Evolutionary conservation across 1,140 invertebrate genomes (phyloP).

Genomic region (Agrilus planipennis): DNA sequence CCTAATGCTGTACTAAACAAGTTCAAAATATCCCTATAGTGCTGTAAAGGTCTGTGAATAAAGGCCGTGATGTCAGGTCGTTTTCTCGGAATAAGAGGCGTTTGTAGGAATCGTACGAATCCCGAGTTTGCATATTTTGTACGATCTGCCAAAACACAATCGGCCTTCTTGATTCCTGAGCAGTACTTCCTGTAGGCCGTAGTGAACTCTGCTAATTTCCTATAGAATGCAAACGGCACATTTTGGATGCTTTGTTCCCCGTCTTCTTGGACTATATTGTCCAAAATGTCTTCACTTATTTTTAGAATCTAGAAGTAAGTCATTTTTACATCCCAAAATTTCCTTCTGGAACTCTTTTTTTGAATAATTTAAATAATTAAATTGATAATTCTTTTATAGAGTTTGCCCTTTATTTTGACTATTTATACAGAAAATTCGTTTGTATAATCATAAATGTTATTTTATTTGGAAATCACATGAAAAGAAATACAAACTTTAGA

Average conservation of each 20-base stretch:
- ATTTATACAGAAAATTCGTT: too few relatives aligned
- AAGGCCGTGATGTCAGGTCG: constrained; percentile 71
- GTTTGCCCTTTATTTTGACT: too few relatives aligned
- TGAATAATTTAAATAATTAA: too few relatives aligned
- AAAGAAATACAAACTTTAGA: too few relatives aligned
- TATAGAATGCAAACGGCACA: constrained; percentile 55
- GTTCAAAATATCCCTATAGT: constrained; percentile 51
- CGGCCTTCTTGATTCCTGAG: constrained; percentile 67
- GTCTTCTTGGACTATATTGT: constrained; percentile 60
- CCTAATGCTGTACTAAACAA: constrained; percentile 38
- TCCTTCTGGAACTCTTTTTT: too few relatives aligned
- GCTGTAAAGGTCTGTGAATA: constrained; percentile 67
- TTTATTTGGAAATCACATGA: too few relatives aligned
- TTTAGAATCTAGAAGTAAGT: constrained; percentile 48
- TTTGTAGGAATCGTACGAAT: constrained; percentile 50
- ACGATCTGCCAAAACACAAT: constrained; percentile 59
- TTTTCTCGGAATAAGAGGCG: constrained; percentile 62
- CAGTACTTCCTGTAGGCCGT: constrained; percentile 68
- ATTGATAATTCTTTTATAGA: too few relatives aligned
- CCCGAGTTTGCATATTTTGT: constrained; percentile 36
- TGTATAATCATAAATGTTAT: too few relatives aligned
- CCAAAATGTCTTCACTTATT: constrained; percentile 66
- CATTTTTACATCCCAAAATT: too few relatives aligned
- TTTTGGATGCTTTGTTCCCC: constrained; percentile 52
- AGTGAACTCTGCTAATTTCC: constrained; percentile 56